phyloP scores from a whole-genome alignment of 2,797 vertebrate genomes.

The Gobionotothen gibberifrons region DNA sequence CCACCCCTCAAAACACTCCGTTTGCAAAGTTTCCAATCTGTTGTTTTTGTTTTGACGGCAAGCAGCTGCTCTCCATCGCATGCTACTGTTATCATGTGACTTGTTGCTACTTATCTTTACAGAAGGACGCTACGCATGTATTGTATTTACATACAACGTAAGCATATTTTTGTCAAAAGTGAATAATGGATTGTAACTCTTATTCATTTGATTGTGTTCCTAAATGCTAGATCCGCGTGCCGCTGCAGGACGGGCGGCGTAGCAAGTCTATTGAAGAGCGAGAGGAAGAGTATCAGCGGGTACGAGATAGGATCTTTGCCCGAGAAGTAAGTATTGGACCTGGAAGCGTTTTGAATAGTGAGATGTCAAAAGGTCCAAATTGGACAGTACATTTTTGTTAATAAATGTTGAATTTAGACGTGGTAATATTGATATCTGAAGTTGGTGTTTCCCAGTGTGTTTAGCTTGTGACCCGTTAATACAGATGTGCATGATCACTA shows the following conservation, averaged over 20 bases:
- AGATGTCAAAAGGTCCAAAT: background rate
- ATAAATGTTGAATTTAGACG: background rate
- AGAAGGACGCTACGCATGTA: background rate
- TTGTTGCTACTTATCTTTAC: constrained; percentile 17
- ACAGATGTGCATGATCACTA: background rate
- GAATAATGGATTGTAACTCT: background rate
- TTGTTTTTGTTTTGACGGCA: constrained; percentile 44
- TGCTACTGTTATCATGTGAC: constrained; percentile 27
- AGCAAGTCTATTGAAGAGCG: constrained; percentile 99
- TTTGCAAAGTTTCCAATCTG: constrained; percentile 29
- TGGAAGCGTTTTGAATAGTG: background rate
- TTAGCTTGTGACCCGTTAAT: background rate
- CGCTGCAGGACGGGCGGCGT: constrained; percentile 97
- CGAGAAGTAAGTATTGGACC: constrained; percentile 91
- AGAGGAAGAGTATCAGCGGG: constrained; percentile 98
- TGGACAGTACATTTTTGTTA: background rate
- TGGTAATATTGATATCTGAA: background rate
- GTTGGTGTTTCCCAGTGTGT: background rate
- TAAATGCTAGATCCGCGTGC: constrained; percentile 93
- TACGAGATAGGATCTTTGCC: constrained; percentile 98
- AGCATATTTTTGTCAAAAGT: background rate
- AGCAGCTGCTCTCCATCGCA: constrained; percentile 25
- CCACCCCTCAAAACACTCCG: constrained; percentile 16
- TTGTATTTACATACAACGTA: background rate
- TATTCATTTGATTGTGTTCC: constrained; percentile 6